Evolutionary conservation across 37 sponge, comb jelly and placozoan species (phyloP), one percentile per base, ranked within the genome.

Genomic region (Ianthella basta): DNA sequence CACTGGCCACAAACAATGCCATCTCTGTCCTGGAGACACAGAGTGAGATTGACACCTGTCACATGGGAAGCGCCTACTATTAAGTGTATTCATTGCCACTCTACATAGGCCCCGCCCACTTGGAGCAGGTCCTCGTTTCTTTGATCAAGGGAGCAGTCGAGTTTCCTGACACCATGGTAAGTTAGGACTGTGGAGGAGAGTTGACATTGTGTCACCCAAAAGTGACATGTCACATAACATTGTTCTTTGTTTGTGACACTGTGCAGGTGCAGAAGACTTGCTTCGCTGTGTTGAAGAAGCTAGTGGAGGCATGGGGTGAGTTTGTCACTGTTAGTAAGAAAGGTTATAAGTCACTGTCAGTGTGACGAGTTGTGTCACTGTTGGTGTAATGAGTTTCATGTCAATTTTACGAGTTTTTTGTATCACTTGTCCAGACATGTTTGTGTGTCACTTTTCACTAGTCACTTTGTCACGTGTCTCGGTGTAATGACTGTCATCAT

Each of bases 301-400:
- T 95, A 44, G 60, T 92, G n/a, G 93, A 95, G 23, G 75, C 80
- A 4, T 92, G 93, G 92, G 90, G 95, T 95, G 80, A 80, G 88
- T 50, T 39, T 0, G 36, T 2, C 21, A 40, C 19, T 4, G 60
- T 80, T 27, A 79, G 55, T 12, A 0, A 20, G 33, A 33, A 32
- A 53, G 12, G 23, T 37, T 77, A 33, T 38, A 64, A 3, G 25
- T 64, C 25, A 30, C 66, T 25, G 66, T 6, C 66, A 64, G 30
- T 64, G 66, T 64, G 29, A 8, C 8, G 66, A 4, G 25, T 32
- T 67, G 30, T 67, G 13, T 67, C 30, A 15, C 20, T 78, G 20
- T 24, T 25, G 23, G 14, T 44, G 25, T 78, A 35, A 25, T n/a
- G n/a, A n/a, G n/a, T n/a, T n/a, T n/a, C n/a, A n/a, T n/a, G n/a